Percentiles rank a stretch among this genome's conserved stretches.
These are phyloP conservation scores for Luperina nickerlii DNA, from an alignment of 2,888 invertebrate genomes.

Conservation along the genomic window DNA sequence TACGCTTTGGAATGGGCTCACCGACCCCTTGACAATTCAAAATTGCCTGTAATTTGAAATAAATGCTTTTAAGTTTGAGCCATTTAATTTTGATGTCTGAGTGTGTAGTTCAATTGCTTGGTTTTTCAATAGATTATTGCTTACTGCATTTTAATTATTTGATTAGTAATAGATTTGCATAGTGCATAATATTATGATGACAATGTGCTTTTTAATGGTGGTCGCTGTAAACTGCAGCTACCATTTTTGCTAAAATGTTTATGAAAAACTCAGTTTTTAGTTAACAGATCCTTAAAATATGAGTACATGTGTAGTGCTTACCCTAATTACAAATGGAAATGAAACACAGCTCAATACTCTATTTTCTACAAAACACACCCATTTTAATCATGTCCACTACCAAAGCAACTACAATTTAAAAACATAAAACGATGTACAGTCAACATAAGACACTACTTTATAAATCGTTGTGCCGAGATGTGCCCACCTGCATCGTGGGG, in stretches of 20 bases:
- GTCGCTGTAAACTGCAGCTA: background rate
- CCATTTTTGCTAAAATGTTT: no score
- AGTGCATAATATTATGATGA: background rate
- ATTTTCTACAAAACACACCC: background rate
- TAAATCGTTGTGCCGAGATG: conserved; percentile 83
- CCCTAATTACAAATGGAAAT: background rate
- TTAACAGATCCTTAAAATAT: background rate
- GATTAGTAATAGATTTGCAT: background rate
- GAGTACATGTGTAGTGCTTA: background rate
- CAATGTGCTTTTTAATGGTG: background rate
- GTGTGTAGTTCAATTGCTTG: background rate
- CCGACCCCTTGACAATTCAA: background rate
- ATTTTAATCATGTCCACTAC: conserved; percentile 20
- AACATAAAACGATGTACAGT: conserved; percentile 53
- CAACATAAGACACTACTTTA: conserved; percentile 75
- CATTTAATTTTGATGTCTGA: background rate
- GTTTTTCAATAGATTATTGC: background rate
- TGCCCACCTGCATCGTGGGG: conserved; percentile 86
- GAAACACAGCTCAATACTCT: background rate
- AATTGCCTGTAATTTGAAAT: background rate
- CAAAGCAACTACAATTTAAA: conserved; percentile 24
- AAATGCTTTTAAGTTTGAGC: background rate
- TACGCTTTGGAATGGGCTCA: background rate
- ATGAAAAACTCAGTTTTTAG: no score
- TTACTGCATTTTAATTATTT: background rate